Conservation (phyloP, 1,140 invertebrate species). For the Lamellibrachia luymesi region DNA sequence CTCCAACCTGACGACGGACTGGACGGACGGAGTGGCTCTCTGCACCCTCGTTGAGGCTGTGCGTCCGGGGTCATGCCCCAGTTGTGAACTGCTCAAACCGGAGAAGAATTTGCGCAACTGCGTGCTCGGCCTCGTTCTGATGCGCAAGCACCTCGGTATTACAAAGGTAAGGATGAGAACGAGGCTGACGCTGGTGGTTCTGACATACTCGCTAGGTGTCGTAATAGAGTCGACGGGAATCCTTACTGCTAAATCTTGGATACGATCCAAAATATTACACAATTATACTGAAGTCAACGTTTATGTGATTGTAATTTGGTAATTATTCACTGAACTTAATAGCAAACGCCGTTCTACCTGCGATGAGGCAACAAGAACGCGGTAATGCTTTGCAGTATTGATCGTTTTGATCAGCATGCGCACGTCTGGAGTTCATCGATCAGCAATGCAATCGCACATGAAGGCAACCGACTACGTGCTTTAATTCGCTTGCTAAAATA, state of each 20-base stretch:
- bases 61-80: constrained; percentile 51
- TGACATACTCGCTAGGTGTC: not conserved
- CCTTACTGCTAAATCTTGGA: not conserved
- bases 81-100: constrained; percentile 48
- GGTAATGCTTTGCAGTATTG: not conserved
- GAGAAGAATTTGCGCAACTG: constrained; percentile 53
- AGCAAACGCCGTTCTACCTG: not conserved
- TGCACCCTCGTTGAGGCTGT: constrained; percentile 53
- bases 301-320: no score
- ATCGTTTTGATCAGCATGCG: not conserved
- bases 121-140: constrained; percentile 49
- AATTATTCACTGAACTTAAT: not conserved
- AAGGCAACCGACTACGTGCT: not conserved
- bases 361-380: not conserved
- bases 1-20: constrained; percentile 45
- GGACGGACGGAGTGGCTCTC: constrained; percentile 54
- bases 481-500: not conserved
- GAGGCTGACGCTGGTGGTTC: constrained; percentile 15
- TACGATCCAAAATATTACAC: not conserved
- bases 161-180: constrained; percentile 40
- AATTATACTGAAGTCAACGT: no score
- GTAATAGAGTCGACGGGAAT: not conserved
- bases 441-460: not conserved
- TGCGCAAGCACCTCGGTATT: constrained; percentile 47
- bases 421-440: not conserved